These are phyloP conservation scores for Ginglymostoma cirratum DNA, from an alignment of 2,113 vertebrate species.

Conservation along the genomic window DNA sequence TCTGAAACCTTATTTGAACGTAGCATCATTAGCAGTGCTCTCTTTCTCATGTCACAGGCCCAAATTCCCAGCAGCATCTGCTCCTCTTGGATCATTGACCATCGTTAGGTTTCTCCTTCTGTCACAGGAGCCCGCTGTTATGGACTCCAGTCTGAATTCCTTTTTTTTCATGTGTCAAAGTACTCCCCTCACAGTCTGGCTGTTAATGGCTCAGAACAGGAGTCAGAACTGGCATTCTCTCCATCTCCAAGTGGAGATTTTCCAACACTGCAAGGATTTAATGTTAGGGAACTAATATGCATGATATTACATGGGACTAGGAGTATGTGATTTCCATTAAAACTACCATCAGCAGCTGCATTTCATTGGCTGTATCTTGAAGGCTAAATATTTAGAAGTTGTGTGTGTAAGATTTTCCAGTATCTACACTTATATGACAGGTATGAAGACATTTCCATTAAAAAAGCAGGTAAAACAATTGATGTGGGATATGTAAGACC, in stretches of 20 bases:
- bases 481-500: not conserved
- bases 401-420: not conserved
- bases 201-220: not conserved
- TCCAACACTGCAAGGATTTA: not conserved
- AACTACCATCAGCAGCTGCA: not conserved
- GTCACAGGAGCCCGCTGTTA: not conserved
- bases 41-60: not conserved
- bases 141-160: not conserved
- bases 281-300: not conserved
- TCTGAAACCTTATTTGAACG: not conserved
- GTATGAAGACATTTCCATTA: not conserved
- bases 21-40: not conserved
- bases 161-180: not conserved
- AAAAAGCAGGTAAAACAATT: not conserved
- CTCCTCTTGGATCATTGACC: not conserved
- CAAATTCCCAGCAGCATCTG: constrained; percentile 1
- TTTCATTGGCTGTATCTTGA: not conserved
- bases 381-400: not conserved
- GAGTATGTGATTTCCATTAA: not conserved
- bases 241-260: not conserved
- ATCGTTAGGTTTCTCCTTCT: not conserved
- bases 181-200: not conserved
- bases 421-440: not conserved
- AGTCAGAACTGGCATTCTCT: not conserved
- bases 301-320: too few species aligned